Percentiles rank a stretch among this genome's conserved stretches.
Conservation (phyloP, 2,888 invertebrate species). For the Pandemis heparana region DNA sequence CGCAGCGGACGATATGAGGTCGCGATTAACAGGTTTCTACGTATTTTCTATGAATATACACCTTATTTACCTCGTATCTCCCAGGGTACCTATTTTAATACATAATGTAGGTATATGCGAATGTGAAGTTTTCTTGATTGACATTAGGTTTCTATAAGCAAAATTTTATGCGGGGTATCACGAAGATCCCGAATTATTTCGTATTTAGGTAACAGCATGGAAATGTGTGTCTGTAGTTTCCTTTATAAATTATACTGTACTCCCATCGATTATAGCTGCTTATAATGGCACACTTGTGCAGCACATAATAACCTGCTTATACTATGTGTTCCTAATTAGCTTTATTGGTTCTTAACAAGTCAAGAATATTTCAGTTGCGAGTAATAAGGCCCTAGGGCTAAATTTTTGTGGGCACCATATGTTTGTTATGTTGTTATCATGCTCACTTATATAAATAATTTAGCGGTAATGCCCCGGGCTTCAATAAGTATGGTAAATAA, state of each 20-base stretch:
- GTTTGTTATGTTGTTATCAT: conserved; percentile 49
- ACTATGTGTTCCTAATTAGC: conserved; percentile 22
- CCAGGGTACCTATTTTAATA: too few species aligned
- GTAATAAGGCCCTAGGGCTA: conserved; percentile 50
- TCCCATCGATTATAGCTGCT: background rate
- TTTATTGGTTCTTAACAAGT: conserved; percentile 37
- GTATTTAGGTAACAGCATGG: too few species aligned
- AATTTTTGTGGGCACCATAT: conserved; percentile 53
- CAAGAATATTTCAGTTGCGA: conserved; percentile 39
- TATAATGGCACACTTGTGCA: background rate
- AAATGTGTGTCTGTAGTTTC: background rate
- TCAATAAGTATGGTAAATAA: conserved; percentile 36
- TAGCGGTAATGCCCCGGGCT: conserved; percentile 38
- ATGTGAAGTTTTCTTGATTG: too few species aligned
- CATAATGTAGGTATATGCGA: too few species aligned
- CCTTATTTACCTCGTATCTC: too few species aligned
- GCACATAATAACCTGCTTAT: background rate
- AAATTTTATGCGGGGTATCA: too few species aligned
- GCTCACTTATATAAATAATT: conserved; percentile 40
- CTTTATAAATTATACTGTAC: background rate
- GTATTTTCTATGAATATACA: too few species aligned
- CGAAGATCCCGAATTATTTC: too few species aligned
- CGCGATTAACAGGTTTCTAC: too few species aligned
- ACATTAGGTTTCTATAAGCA: too few species aligned
- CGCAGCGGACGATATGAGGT: too few species aligned